A percentile compares a stretch with the other conserved stretches of the same genome.
Conservation (phyloP, 1,140 invertebrate genomes). For the Aphis craccivora region DNA sequence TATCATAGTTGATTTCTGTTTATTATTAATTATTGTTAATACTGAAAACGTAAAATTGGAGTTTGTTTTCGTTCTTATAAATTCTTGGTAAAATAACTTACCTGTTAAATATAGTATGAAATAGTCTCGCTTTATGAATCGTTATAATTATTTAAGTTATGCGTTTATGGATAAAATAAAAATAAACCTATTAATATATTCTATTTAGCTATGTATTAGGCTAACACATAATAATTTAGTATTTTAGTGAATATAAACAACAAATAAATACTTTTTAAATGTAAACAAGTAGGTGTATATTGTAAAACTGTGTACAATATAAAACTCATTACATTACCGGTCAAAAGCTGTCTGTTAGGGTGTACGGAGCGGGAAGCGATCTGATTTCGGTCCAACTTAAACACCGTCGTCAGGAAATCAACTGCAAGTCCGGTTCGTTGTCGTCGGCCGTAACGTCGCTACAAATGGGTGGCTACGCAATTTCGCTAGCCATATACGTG, state of each 20-base stretch:
- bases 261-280: no score
- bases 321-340: not conserved
- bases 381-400: not conserved
- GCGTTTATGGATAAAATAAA: no score
- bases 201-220: no score
- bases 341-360: not conserved
- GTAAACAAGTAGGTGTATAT: not conserved
- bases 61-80: not conserved
- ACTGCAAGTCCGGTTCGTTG: not conserved
- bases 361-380: not conserved
- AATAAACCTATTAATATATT: no score
- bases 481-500: not conserved
- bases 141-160: not conserved
- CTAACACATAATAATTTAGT: no score
- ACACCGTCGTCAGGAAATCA: not conserved
- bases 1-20: not conserved
- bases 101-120: not conserved
- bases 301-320: not conserved
- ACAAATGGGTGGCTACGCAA: not conserved
- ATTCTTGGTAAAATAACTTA: not conserved
- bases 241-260: no score
- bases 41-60: not conserved
- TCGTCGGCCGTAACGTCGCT: not conserved
- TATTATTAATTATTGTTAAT: not conserved
- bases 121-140: not conserved